Conservation (phyloP, 1,140 invertebrate genomes). For the Geopemphigus sp. region DNA sequence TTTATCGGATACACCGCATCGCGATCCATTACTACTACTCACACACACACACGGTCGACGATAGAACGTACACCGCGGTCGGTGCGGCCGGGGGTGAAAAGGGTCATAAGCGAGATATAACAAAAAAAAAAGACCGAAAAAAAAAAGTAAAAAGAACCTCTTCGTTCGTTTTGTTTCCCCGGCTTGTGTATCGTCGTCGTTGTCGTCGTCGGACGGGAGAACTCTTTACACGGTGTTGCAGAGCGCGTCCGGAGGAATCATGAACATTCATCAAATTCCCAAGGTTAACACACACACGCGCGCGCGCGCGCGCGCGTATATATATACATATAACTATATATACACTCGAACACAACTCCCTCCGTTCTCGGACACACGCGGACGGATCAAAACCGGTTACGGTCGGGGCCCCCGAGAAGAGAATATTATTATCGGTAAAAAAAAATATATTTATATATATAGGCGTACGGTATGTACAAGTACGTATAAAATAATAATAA, state of each 20-base stretch:
- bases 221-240: constrained; percentile 16
- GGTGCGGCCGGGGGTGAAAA: too few relatives aligned
- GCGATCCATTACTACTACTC: constrained; percentile 2
- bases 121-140: not conserved
- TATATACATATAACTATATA: not conserved
- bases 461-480: not conserved
- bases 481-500: not conserved
- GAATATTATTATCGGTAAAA: constrained; percentile 37
- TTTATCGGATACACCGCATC: not conserved
- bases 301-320: not conserved
- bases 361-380: constrained; percentile 26
- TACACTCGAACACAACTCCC: not conserved
- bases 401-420: constrained; percentile 37
- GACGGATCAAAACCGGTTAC: constrained; percentile 47
- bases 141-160: not conserved
- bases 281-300: constrained; percentile 32
- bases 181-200: constrained; percentile 1
- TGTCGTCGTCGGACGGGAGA: constrained; percentile 9
- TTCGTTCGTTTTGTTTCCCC: not conserved
- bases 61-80: too few relatives aligned
- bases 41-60: too few relatives aligned
- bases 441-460: too few relatives aligned
- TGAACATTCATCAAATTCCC: constrained; percentile 49
- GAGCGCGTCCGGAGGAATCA: constrained; percentile 25
- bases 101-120: too few relatives aligned